Evolutionary conservation across 2,888 invertebrate species (phyloP).

Genomic region (Lathronympha strigana): DNA sequence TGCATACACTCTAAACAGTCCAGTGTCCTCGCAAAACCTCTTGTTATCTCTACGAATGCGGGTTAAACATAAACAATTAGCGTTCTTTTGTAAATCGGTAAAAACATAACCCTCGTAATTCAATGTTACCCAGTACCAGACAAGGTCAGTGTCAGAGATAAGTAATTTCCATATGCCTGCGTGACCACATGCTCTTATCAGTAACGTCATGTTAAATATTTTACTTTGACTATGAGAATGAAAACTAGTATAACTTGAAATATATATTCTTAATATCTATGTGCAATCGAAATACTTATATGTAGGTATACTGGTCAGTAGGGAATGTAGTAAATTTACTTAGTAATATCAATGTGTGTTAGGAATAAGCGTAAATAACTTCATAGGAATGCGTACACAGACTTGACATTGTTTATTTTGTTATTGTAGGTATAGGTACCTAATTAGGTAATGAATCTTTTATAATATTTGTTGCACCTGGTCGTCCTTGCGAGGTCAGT

Average conservation of each 20-base stretch:
- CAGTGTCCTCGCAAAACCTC: no score
- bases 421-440: no score
- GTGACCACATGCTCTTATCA: conserved; percentile 15
- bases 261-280: not conserved
- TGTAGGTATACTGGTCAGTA: not conserved
- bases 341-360: no score
- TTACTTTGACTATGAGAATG: not conserved
- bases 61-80: no score
- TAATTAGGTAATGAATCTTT: no score
- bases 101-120: not conserved
- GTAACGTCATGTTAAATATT: not conserved
- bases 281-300: not conserved
- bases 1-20: no score
- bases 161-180: conserved; percentile 3
- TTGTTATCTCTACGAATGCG: not conserved
- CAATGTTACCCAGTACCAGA: not conserved
- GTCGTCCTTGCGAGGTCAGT: no score
- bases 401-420: no score
- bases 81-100: not conserved
- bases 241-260: not conserved
- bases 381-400: no score
- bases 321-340: no score
- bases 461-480: no score
- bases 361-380: no score
- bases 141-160: conserved; percentile 15